Evolutionary conservation across 2,797 vertebrate genomes (phyloP), one percentile per base, ranked within the genome.

Genomic region (Lagorchestes hirsutus): DNA sequence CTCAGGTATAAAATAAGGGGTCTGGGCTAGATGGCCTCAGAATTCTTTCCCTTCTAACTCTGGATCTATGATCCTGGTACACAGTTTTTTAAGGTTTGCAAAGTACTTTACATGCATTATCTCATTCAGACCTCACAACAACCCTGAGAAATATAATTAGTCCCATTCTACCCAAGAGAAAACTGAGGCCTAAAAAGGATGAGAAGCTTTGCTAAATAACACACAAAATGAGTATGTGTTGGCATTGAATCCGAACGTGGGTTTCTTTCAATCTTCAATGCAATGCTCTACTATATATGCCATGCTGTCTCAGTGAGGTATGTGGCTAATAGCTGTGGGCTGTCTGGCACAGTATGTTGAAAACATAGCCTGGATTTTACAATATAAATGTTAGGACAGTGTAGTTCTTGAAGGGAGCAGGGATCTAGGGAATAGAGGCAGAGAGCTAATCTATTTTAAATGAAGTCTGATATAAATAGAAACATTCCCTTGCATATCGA

Each of bases 331-430:
- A 34, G 59, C 59, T 62, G 59, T 62, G 31, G 31, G 34, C 31
- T 62, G 59, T 62, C 59, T 62, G 59, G 59, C 59, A 31, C 34
- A 62, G 14, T 34, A 62, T 1, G 4, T 14, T 62, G 31, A 1
- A 95, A 74, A 62, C 27, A 12, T 93, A 58, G 31, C 29, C n/a
- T 59, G 92, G n/a, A 52, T 90, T 92, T 94, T 92, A 91, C 27
- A 92, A 62, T 62, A 27, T 54, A 55, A 91, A 91, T 46, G 14
- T 90, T 87, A 91, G 94, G 52, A 92, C 50, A 18, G 4, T 16
- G 91, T 93, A 58, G 55, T 67, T 67, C 46, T 55, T 62, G 59
- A 62, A 62, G 59, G 18, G 13, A 82, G 14, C 3, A 54, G 24
- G 14, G 10, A 90, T 82, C 40, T 90, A 94, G 27, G 27, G 18